Base-by-base conservation (phyloP, 2,797 vertebrate genomes). In the Bradypodion ventrale region DNA sequence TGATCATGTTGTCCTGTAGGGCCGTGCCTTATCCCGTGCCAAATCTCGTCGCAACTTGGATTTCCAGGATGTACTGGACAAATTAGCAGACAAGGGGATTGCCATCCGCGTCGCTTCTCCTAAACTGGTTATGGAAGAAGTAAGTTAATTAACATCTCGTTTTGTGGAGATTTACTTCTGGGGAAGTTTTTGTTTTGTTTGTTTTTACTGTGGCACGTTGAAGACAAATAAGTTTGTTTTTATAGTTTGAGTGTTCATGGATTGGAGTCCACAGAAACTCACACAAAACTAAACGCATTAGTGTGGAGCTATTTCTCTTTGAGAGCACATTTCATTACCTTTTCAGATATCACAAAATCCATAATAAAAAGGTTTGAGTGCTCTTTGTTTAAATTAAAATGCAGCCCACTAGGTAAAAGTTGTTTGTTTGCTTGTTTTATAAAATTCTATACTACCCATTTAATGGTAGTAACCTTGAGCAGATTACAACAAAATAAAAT, bases 91-190 rank as follows among this genome's bases (percentile, higher is more conserved):
- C 89, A 96, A 94, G 96, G 99, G 99, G 74, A 99, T 99, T 83
- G 97, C 99, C 78, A 99, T 99, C 89, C 95, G 99, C 16, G 99
- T 99, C 86, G 99, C 99, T 7, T 99, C 99, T 0, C 99, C 99
- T 68, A 99, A 99, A 92, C 96, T 99, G 84, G 99, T 99, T 76
- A 99, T 99, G 99, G 99, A 99, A 92, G 99, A 99, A 96, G 99
- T 99, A 90, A 94, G 95, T 91, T 66, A 85, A 72, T 46, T 49
- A 68, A 2, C 12, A 2, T 4, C 0, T 37, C 78, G 75, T 59
- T 16, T 79, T 69, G 15, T 21, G 29, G 13, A 1, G 27, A 52
- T 84, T 37, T n/a, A 46, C 42, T 62, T 60, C 15, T 49, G 21
- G 44, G 12, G 16, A 35, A n/a, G 13, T 27, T 40, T 29, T 60